phyloP scores from a whole-genome alignment of 2,888 invertebrate species.

The Calliopum simillimum region DNA sequence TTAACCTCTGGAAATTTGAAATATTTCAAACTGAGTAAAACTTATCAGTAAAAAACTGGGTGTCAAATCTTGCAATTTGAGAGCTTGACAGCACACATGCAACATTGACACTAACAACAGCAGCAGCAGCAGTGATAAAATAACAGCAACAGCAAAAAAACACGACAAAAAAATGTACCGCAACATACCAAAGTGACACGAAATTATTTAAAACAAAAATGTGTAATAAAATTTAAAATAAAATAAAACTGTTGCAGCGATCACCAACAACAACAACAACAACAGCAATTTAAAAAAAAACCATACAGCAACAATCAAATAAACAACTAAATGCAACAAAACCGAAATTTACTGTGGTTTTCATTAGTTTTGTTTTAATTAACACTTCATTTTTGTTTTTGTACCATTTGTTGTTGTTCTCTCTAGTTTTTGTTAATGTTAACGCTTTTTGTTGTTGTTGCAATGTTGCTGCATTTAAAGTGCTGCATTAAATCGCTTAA shows the following conservation, averaged over 20 bases:
- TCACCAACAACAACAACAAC: constrained; percentile 6
- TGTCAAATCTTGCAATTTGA: neutral
- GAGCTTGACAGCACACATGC: neutral
- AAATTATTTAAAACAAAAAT: constrained; percentile 1
- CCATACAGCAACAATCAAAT: constrained; percentile 7
- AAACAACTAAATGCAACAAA: constrained; percentile 9
- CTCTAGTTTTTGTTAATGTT: neutral
- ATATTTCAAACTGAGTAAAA: neutral
- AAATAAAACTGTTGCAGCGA: neutral
- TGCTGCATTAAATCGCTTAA: neutral
- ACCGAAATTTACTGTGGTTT: constrained; percentile 4
- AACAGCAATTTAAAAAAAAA: neutral
- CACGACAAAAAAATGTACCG: neutral
- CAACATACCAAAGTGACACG: neutral
- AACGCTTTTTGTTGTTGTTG: neutral
- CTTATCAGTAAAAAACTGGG: neutral
- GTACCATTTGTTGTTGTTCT: neutral
- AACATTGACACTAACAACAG: no score
- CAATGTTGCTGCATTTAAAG: neutral
- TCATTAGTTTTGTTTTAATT: constrained; percentile 23
- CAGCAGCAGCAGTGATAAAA: no score
- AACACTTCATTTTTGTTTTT: neutral
- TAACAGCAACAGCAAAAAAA: no score
- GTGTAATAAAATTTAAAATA: neutral
- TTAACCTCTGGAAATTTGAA: no score